phyloP scores from a whole-genome alignment of 1,140 invertebrate species.

The Dendroctonus valens region DNA sequence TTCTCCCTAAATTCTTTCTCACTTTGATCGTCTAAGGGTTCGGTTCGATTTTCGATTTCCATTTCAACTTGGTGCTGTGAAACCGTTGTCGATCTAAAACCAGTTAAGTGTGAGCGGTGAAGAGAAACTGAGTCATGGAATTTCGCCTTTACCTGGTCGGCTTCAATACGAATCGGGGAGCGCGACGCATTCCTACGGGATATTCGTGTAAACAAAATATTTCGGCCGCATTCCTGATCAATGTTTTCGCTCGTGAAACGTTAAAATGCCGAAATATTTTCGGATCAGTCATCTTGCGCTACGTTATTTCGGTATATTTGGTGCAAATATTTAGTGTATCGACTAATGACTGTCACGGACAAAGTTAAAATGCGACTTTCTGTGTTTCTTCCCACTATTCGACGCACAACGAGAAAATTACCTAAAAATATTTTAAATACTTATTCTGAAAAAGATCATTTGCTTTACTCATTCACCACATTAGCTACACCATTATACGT shows the following conservation, averaged over 20 bases:
- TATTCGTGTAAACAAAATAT: slow-evolving; percentile 22
- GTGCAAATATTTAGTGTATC: no score
- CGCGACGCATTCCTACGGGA: slow-evolving; percentile 5
- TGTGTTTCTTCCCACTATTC: no score
- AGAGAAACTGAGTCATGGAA: slow-evolving; percentile 13
- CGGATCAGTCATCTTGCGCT: neutral
- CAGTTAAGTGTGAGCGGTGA: neutral
- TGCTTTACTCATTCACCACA: no score
- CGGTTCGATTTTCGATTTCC: neutral
- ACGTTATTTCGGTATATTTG: no score
- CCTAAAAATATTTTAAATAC: no score
- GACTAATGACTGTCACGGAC: no score
- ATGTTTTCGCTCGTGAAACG: slow-evolving; percentile 3
- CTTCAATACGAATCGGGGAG: neutral
- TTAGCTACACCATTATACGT: no score
- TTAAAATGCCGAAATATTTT: slow-evolving; percentile 12
- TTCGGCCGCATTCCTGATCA: slow-evolving; percentile 13
- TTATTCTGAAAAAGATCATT: no score
- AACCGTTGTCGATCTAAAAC: neutral
- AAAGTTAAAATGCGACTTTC: no score
- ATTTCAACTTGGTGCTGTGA: neutral
- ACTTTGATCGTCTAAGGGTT: neutral
- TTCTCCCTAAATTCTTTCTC: neutral
- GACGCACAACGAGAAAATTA: no score
- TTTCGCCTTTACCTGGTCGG: slow-evolving; percentile 12